phyloP scores from a whole-genome alignment of 2,113 vertebrate genomes.

The Spilogale gracilis region DNA sequence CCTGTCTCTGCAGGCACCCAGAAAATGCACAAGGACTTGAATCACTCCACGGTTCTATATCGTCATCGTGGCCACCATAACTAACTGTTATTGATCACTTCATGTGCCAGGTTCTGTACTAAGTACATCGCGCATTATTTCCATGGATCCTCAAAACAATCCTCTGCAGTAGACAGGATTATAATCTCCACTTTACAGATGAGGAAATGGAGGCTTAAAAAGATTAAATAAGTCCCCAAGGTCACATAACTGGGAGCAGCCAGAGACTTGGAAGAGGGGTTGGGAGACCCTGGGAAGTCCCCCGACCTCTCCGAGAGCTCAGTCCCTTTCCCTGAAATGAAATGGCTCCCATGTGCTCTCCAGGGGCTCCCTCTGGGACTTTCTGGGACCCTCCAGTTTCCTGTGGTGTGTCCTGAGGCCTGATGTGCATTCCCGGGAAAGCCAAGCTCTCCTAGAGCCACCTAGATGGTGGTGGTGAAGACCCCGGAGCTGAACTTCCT shows the following conservation, averaged over 20 bases:
- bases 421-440: neutral
- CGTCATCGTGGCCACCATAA: neutral
- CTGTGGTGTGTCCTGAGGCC: neutral
- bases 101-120: constrained; percentile 37
- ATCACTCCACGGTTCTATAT: neutral
- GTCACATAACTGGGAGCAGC: constrained; percentile 21
- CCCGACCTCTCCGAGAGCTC: neutral
- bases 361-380: neutral
- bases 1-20: neutral
- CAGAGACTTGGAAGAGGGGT: neutral
- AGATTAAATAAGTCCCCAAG: constrained; percentile 40
- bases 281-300: neutral
- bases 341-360: neutral
- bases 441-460: neutral
- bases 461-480: neutral
- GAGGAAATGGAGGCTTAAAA: constrained; percentile 67
- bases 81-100: constrained; percentile 70
- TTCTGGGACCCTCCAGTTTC: neutral
- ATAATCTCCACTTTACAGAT: constrained; percentile 66
- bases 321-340: neutral
- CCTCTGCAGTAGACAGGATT: neutral
- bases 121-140: constrained; percentile 7
- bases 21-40: neutral
- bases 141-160: constrained; percentile 10
- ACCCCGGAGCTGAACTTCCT: neutral